Evolutionary conservation across 2,888 invertebrate genomes (phyloP).

Genomic region (Lamproptera curius): DNA sequence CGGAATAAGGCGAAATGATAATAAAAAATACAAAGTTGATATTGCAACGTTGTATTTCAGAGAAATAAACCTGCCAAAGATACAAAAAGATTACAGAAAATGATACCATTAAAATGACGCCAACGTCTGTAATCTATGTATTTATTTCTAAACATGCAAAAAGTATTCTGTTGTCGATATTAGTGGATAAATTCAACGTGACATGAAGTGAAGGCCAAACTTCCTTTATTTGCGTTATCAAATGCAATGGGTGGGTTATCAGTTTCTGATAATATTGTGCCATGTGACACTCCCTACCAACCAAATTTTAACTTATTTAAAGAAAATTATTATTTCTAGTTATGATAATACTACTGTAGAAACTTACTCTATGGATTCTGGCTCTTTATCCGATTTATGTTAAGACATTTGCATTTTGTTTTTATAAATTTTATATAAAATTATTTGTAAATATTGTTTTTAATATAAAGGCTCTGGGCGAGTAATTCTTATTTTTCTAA

Average conservation of each 20-base stretch:
- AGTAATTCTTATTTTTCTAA: slow-evolving; percentile 5
- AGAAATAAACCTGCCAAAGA: slow-evolving; percentile 65
- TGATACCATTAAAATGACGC: slow-evolving; percentile 47
- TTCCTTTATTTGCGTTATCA: slow-evolving; percentile 65
- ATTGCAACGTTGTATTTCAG: slow-evolving; percentile 41
- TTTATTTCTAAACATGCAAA: slow-evolving; percentile 27
- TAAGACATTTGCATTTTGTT: slow-evolving; percentile 18
- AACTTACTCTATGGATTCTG: slow-evolving; percentile 17
- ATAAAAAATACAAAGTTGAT: slow-evolving; percentile 40
- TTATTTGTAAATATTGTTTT: slow-evolving; percentile 20
- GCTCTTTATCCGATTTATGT: slow-evolving; percentile 11
- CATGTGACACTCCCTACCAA: slow-evolving; percentile 71
- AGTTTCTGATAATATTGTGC: slow-evolving; percentile 65
- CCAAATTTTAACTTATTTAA: slow-evolving; percentile 42
- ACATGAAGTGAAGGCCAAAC: slow-evolving; percentile 52
- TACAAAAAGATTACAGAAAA: slow-evolving; percentile 47
- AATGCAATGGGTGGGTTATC: slow-evolving; percentile 71
- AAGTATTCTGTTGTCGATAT: slow-evolving; percentile 34
- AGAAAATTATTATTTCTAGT: slow-evolving; percentile 18
- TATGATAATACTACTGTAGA: slow-evolving; percentile 10
- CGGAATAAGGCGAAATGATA: slow-evolving; percentile 54
- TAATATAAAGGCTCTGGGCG: slow-evolving; percentile 4
- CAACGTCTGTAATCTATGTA: slow-evolving; percentile 51
- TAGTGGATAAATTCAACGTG: slow-evolving; percentile 28
- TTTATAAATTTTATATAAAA: slow-evolving; percentile 11